Base-by-base conservation (phyloP, 2,888 invertebrate genomes). In the Euphydryas editha region DNA sequence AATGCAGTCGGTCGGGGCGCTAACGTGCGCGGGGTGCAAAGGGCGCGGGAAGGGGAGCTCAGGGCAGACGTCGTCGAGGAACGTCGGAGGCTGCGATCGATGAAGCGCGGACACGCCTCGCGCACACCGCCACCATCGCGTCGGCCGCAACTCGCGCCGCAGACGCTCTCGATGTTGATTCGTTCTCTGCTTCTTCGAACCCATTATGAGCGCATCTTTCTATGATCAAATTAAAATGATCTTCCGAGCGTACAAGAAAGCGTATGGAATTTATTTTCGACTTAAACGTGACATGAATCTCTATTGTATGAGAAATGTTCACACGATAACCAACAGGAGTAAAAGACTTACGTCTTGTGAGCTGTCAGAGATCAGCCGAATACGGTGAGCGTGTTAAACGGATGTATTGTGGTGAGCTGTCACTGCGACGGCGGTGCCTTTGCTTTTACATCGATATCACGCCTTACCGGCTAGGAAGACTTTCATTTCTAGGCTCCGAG, bases 71-170 rank as follows among this genome's bases (percentile, higher is more conserved):
- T 89, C 92, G 91, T 89, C 90, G 92, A 90, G 90, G 79, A 91
- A 84, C 87, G 86, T 85, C 85, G 90, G 92, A 92, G 85, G 90
- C 90, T 92, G 90, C 91, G 92, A 92, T 92, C 92, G 92, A 92
- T 92, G 92, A 84, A 90, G 91, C 91, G 92, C 89, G 89, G 90
- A 90, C 92, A 90, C 92, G 91, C 92, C 92, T 91, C 88, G 91
- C 91, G 88, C 88, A 85, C 86, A 75, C 75, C 70, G 64, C 55
- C 57, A 62, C 57, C 59, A 62, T 62, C 60, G 63, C 46, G 51
- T 71, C 65, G 65, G 73, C 68, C 70, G 79, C 81, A 60, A 56
- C 65, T 82, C 82, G 78, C 80, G 80, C 75, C 81, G 75, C 78
- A 80, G 65, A 59, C 60, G 46, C 81, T 77, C 85, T 86, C 86